phyloP scores from a whole-genome alignment of 2,797 vertebrate species.

The Odontamblyopus rebecca region DNA sequence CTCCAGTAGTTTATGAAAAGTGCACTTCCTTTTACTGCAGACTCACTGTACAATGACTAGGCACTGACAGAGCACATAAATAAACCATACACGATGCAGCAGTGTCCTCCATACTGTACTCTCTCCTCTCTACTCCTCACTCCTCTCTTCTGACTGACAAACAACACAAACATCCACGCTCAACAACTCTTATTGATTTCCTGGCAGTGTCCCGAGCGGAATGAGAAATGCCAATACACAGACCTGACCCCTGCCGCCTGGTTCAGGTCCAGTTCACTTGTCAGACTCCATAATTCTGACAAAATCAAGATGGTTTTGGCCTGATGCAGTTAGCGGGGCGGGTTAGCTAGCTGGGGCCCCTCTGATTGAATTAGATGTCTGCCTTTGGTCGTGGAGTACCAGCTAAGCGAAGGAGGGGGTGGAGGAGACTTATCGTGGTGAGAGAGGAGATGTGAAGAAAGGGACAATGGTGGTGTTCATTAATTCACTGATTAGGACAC shows the following conservation, averaged over 20 bases:
- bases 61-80: not conserved
- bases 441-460: slow-evolving; percentile 43
- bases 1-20: not conserved
- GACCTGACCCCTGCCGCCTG: slow-evolving; percentile 64
- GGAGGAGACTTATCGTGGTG: slow-evolving; percentile 65
- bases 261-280: slow-evolving; percentile 82
- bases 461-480: slow-evolving; percentile 41
- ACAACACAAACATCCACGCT: slow-evolving; percentile 34
- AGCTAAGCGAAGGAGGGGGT: slow-evolving; percentile 62
- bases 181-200: slow-evolving; percentile 72
- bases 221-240: slow-evolving; percentile 78
- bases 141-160: slow-evolving; percentile 16
- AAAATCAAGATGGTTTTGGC: slow-evolving; percentile 76
- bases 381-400: slow-evolving; percentile 65
- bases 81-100: not conserved
- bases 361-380: slow-evolving; percentile 77
- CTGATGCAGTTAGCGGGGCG: slow-evolving; percentile 72
- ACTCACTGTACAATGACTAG: not conserved
- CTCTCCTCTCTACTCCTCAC: slow-evolving; percentile 6
- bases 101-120: not conserved
- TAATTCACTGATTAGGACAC: slow-evolving; percentile 40
- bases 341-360: slow-evolving; percentile 56
- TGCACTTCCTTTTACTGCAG: not conserved
- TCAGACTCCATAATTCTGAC: slow-evolving; percentile 82
- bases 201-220: slow-evolving; percentile 62